Conservation (phyloP, 2,113 vertebrate species). For the Elaphurus davidianus region DNA sequence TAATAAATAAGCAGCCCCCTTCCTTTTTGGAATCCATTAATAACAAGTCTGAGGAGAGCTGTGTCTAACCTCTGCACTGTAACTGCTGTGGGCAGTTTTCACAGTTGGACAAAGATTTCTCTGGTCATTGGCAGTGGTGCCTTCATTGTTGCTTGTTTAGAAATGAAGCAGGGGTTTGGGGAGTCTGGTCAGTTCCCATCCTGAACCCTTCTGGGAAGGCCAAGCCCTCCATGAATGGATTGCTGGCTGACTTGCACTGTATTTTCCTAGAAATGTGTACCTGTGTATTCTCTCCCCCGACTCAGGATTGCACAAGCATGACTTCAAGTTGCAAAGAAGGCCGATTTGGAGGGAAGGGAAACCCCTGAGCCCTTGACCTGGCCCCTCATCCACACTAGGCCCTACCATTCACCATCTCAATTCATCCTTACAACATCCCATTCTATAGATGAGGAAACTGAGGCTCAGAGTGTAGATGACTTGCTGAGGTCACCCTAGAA, state of each 20-base stretch:
- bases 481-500: background rate
- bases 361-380: background rate
- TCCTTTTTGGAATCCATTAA: slow-evolving; percentile 53
- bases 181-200: background rate
- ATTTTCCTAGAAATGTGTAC: background rate
- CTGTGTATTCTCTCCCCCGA: background rate
- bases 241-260: background rate
- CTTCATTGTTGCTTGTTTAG: background rate
- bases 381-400: background rate
- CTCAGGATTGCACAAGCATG: background rate
- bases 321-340: background rate
- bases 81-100: slow-evolving; percentile 19
- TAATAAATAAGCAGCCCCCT: slow-evolving; percentile 56
- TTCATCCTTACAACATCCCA: background rate
- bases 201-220: background rate
- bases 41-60: slow-evolving; percentile 21
- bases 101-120: slow-evolving; percentile 18
- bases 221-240: background rate
- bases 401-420: background rate
- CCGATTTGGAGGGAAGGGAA: background rate
- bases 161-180: background rate
- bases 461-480: background rate
- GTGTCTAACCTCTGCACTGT: slow-evolving; percentile 46
- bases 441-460: background rate
- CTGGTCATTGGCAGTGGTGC: background rate